Base-by-base conservation (phyloP, 2,113 vertebrate genomes). In the Lampris incognitus region DNA sequence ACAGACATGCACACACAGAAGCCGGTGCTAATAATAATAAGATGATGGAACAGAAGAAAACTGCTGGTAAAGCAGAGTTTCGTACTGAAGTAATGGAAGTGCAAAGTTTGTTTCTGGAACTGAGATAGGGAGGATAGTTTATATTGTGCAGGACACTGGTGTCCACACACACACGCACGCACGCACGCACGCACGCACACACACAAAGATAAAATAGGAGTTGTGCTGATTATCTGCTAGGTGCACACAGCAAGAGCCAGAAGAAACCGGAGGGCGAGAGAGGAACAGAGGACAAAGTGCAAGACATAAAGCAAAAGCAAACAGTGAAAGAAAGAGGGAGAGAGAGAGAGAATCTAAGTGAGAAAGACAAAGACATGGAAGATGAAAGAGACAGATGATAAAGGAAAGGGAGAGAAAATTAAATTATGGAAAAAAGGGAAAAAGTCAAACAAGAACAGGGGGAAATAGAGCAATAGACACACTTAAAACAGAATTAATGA, bases 171-270 rank as follows among this genome's bases (percentile, higher is more conserved):
- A 68, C 69, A 79, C 59, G 66, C 64, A 49, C 51, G 62, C 11
- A 60, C 44, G 13, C 49, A 49, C 74, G 54, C 71, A 48, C 75
- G 68, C 68, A 64, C 44, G 3, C 38, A 36, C 0, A 62, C 49
- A 41, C 55, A 50, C 0, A 68, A 3, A 78, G 72, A 86, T 86
- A 88, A 87, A 84, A 77, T 74, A 41, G 9, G 79, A 86, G 75
- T 83, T 36, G 54, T 58, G 69, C 62, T 62, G 85, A 89, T 89
- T 87, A 91, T 84, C 79, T 58, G 79, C 41, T 78, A 85, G 83
- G 63, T 73, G 66, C 73, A 84, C 86, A 85, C 74, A 89, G 86
- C 91, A 82, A 86, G 88, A 92, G 66, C 74, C 79, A 82, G 71
- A 24, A 82, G 86, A 89, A 90, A 86, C 87, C 48, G 88, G 89